phyloP scores from a whole-genome alignment of 2,888 invertebrate genomes.

The Andrena fulva region DNA sequence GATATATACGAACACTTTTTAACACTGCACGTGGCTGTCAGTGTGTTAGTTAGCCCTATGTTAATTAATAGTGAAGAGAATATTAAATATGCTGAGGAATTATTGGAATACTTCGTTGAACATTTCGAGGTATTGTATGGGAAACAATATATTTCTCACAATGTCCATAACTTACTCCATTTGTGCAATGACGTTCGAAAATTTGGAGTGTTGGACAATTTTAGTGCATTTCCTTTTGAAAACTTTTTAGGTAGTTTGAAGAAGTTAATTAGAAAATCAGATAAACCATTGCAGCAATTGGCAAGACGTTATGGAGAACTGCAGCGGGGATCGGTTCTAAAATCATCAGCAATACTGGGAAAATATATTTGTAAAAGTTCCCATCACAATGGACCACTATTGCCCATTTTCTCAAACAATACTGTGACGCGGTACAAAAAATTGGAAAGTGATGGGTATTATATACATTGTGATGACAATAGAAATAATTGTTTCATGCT shows the following conservation, averaged over 20 bases:
- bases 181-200: neutral
- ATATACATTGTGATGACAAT: too few species aligned
- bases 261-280: too few species aligned
- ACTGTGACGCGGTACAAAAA: too few species aligned
- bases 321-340: too few species aligned
- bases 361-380: too few species aligned
- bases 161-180: neutral
- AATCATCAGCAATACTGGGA: too few species aligned
- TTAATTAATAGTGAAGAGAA: neutral
- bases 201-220: neutral
- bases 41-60: neutral
- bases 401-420: too few species aligned
- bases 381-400: too few species aligned
- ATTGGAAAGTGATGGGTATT: too few species aligned
- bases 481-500: too few species aligned
- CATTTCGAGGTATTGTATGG: neutral
- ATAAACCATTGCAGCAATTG: too few species aligned
- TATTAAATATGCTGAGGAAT: neutral
- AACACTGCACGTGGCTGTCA: neutral
- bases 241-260: neutral
- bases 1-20: neutral
- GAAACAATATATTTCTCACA: neutral
- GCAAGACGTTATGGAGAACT: too few species aligned
- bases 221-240: neutral
- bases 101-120: neutral